Evolutionary conservation across 1,140 invertebrate genomes (phyloP), one percentile per base, ranked within the genome.

Genomic region (Hyles euphorbiae): DNA sequence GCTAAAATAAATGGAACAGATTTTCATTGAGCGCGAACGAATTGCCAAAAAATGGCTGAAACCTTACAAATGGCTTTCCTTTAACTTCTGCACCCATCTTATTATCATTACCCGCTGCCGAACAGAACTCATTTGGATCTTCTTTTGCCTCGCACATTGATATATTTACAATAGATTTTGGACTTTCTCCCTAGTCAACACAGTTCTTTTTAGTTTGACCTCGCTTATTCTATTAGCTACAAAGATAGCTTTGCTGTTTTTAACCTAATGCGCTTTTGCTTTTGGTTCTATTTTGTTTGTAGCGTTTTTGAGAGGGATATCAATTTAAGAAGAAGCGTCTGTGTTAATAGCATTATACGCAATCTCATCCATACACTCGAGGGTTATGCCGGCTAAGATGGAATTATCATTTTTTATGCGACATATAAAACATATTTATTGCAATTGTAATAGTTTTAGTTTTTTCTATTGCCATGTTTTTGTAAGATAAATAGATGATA

Each of bases 361-460:
- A 88, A 88, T 88, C 86, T 88, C 86, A 82, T 86, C 86, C 80
- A 86, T 87, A 88, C 86, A 88, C 74, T 81, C 83, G 83, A 63
- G 81, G 83, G 82, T 81, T 78, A 79, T 70, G 75, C 74, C 74
- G 76, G 66, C 76, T 78, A 79, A 74, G 73, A 70, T 58, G 50
- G 70, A 79, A 68, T 70, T 84, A 87, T 87, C 80, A 84, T 85
- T 85, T 87, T 86, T 87, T 88, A 87, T 85, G 80, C 70, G 74
- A 83, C 83, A 81, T 87, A 88, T 88, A 88, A 88, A 88, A 88
- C 86, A 88, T 88, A 88, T 88, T 88, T 88, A 88, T 88, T 76
- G 76, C 78, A 81, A 83, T 86, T 78, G 81, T 87, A 87, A 88
- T 81, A 76, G 83, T 70, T 72, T 60, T 74, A 87, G 81, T 78